Percentiles rank a stretch among this genome's conserved stretches.
phyloP scores from a whole-genome alignment of 2,113 vertebrate species.

The Tragelaphus imberbis region DNA sequence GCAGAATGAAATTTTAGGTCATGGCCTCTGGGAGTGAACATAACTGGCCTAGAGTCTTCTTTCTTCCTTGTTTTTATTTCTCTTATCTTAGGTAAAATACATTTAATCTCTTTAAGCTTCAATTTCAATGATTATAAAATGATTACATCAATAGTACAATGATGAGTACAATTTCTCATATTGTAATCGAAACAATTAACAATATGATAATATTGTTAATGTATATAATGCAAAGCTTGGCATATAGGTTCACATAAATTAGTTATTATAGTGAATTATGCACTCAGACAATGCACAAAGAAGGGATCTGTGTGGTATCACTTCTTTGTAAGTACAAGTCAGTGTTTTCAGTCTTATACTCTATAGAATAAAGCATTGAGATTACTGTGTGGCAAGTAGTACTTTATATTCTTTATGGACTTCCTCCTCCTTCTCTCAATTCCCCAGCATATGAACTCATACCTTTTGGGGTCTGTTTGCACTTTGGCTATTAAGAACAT shows the following conservation, averaged over 20 bases:
- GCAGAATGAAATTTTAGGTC: background rate
- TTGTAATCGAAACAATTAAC: background rate
- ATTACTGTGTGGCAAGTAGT: background rate
- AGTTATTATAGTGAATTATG: background rate
- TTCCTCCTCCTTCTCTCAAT: background rate
- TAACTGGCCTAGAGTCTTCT: background rate
- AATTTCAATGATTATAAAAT: background rate
- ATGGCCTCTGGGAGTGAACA: background rate
- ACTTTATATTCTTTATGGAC: background rate
- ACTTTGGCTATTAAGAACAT: conserved; percentile 2
- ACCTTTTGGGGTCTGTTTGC: background rate
- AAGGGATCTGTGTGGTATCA: background rate
- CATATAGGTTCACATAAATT: background rate
- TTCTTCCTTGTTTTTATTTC: background rate
- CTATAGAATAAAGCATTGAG: background rate
- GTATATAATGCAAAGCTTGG: background rate
- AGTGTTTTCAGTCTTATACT: background rate
- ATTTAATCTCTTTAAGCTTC: background rate
- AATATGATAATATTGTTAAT: background rate
- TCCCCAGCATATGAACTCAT: background rate
- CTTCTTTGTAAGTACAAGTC: background rate
- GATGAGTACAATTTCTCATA: background rate
- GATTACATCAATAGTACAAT: background rate
- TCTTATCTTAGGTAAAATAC: background rate
- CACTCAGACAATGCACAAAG: background rate